phyloP scores from a whole-genome alignment of 1,140 invertebrate species.

The Zaprionus africanus region DNA sequence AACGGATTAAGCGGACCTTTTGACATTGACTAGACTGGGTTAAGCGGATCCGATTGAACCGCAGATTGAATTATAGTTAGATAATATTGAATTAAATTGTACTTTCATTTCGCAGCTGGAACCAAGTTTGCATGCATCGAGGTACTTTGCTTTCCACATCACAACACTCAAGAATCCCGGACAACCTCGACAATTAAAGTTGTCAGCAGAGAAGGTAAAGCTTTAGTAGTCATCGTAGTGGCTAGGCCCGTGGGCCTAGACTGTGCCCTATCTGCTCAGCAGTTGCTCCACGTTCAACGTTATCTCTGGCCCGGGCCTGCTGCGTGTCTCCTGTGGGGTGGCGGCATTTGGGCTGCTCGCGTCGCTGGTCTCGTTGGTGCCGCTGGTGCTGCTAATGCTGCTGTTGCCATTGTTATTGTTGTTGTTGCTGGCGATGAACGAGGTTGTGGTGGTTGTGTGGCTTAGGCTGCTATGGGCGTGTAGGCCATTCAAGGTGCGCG shows the following conservation, averaged over 20 bases:
- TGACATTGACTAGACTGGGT: conserved; percentile 27
- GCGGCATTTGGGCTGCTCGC: conserved; percentile 16
- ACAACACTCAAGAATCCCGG: conserved; percentile 60
- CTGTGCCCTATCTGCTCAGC: conserved; percentile 80
- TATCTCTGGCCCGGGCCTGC: conserved; percentile 56
- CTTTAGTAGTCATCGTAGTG: conserved; percentile 38
- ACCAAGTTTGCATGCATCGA: conserved; percentile 68
- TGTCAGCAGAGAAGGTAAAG: conserved; percentile 57
- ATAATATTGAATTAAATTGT: conserved; percentile 70
- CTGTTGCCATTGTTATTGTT: conserved; percentile 39
- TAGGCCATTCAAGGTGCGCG: conserved; percentile 66
- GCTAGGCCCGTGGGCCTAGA: conserved; percentile 60
- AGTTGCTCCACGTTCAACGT: conserved; percentile 76
- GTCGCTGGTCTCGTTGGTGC: conserved; percentile 25
- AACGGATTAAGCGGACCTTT: conserved; percentile 16
- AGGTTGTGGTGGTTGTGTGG: neutral
- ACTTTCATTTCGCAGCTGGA: conserved; percentile 75
- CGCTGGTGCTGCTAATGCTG: conserved; percentile 24
- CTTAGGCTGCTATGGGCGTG: conserved; percentile 41
- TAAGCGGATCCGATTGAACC: conserved; percentile 10
- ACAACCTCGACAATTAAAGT: conserved; percentile 20
- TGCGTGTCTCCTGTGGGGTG: conserved; percentile 24
- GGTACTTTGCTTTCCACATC: conserved; percentile 76
- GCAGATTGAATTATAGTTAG: conserved; percentile 43
- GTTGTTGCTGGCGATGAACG: conserved; percentile 9